These are phyloP conservation scores for Eospalax fontanierii DNA, from an alignment of 2,797 vertebrate species.

Conservation along the genomic window DNA sequence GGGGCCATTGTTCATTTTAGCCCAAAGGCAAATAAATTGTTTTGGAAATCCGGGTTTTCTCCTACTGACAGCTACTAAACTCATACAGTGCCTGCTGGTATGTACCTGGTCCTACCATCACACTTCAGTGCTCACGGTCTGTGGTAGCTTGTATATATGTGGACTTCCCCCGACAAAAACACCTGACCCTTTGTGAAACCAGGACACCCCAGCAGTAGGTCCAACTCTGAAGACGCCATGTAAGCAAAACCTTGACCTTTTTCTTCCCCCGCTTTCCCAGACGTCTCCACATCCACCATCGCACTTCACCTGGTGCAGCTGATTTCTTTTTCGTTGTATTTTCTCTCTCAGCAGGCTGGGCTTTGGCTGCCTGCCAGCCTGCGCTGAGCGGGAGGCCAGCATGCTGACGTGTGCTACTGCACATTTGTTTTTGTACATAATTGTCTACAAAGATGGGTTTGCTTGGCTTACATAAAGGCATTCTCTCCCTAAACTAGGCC, in stretches of 20 bases:
- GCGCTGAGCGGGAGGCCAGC: not conserved
- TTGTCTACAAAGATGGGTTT: conserved; percentile 48
- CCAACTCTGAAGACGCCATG: not conserved
- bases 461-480: conserved; percentile 30
- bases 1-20: not conserved
- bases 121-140: not conserved
- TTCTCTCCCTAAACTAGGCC: not conserved
- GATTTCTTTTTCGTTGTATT: conserved; percentile 49
- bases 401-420: conserved; percentile 12
- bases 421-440: conserved; percentile 28
- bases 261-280: conserved; percentile 1
- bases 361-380: conserved; percentile 69
- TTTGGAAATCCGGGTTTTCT: conserved; percentile 30
- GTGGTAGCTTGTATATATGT: not conserved
- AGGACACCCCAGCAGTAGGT: not conserved
- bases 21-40: not conserved
- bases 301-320: conserved; percentile 34
- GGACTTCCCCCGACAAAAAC: not conserved
- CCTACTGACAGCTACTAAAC: not conserved
- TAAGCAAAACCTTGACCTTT: conserved; percentile 53
- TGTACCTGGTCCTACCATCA: not conserved
- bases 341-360: conserved; percentile 73
- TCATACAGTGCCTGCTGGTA: not conserved
- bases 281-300: not conserved
- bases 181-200: conserved; percentile 20